phyloP scores from a whole-genome alignment of 2,797 vertebrate species.

The Anableps anableps region DNA sequence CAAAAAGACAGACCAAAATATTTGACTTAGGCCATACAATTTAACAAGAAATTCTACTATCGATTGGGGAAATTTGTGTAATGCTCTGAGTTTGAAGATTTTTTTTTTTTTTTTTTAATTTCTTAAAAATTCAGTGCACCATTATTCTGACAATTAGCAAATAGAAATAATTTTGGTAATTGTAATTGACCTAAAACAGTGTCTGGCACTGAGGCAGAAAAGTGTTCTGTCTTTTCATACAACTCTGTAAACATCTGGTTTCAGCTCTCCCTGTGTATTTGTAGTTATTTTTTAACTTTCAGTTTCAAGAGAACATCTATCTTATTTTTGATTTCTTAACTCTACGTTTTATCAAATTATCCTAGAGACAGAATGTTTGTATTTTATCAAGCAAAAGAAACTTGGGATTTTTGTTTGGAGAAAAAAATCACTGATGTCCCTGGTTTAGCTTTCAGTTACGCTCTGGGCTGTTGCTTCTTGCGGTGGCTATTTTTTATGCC shows the following conservation, averaged over 20 bases:
- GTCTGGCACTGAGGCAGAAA: not conserved
- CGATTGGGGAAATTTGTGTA: not conserved
- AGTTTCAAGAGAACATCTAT: not conserved
- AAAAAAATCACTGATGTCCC: not conserved
- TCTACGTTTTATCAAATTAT: not conserved
- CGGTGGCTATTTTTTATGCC: slow-evolving; percentile 10
- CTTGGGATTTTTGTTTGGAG: not conserved
- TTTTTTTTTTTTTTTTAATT: too few species aligned
- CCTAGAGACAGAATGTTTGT: not conserved
- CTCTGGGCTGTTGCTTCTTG: slow-evolving; percentile 5
- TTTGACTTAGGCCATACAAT: not conserved
- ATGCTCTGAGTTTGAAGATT: too few species aligned
- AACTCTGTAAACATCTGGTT: not conserved
- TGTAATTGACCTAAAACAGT: not conserved
- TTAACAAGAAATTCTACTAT: not conserved
- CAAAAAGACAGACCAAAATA: too few species aligned
- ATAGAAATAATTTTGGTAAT: not conserved
- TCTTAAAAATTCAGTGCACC: too few species aligned
- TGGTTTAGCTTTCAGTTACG: not conserved
- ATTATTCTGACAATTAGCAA: not conserved
- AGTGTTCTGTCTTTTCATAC: not conserved
- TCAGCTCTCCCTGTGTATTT: not conserved
- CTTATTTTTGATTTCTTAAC: not conserved
- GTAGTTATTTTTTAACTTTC: not conserved
- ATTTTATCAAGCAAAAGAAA: not conserved